Evolutionary conservation across 2,888 invertebrate genomes (phyloP).

Genomic region (Eustalomyia histrio): DNA sequence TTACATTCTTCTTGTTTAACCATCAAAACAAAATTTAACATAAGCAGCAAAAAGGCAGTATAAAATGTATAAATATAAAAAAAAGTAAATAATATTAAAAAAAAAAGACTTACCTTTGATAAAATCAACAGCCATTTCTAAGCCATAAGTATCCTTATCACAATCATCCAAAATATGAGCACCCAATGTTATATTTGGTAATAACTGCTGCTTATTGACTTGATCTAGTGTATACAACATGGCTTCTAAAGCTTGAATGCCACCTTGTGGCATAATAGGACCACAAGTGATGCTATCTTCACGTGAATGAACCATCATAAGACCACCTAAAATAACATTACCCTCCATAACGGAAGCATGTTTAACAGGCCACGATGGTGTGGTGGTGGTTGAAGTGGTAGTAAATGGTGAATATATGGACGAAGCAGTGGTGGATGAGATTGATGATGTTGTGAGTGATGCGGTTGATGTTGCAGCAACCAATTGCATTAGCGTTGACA

Average conservation of each 20-base stretch:
- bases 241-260: conserved; percentile 92
- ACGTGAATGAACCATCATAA: conserved; percentile 97
- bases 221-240: conserved; percentile 95
- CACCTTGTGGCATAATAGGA: conserved; percentile 96
- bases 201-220: conserved; percentile 84
- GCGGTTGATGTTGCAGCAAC: conserved; percentile 2
- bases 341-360: conserved; percentile 93
- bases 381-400: conserved; percentile 47
- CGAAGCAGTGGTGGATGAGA: neutral
- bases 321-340: conserved; percentile 91
- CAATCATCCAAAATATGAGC: conserved; percentile 96
- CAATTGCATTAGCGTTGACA: conserved; percentile 24
- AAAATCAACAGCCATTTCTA: conserved; percentile 97
- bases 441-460: neutral
- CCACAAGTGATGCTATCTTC: conserved; percentile 94
- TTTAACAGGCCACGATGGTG: conserved; percentile 87
- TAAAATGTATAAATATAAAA: too few relatives aligned
- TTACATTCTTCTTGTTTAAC: too few relatives aligned
- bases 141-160: conserved; percentile 96
- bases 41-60: neutral
- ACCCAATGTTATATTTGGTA: conserved; percentile 90
- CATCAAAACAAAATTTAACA: too few relatives aligned
- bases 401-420: neutral
- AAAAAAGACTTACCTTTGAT: conserved; percentile 89
- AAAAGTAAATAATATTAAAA: too few relatives aligned